Percentiles rank a stretch among this genome's conserved stretches.
phyloP scores from a whole-genome alignment of 1,140 invertebrate genomes.

The Listronotus bonariensis region DNA sequence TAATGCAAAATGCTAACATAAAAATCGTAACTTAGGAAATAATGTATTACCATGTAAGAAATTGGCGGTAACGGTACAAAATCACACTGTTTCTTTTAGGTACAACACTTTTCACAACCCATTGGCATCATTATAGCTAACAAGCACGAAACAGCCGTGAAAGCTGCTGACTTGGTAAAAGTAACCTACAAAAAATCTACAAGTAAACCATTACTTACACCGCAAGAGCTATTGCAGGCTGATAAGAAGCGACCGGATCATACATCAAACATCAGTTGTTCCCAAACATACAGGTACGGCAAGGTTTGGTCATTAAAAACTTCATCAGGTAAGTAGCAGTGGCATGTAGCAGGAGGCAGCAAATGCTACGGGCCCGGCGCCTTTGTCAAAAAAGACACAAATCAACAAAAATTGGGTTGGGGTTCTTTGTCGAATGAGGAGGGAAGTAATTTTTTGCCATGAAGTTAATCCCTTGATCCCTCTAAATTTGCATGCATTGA shows the following conservation, averaged over 20 bases:
- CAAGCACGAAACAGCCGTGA: slow-evolving; percentile 63
- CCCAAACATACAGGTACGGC: slow-evolving; percentile 20
- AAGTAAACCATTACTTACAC: slow-evolving; percentile 62
- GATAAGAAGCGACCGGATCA: slow-evolving; percentile 36
- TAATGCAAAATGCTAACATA: not conserved
- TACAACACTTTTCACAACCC: slow-evolving; percentile 68
- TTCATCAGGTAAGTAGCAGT: too few relatives aligned
- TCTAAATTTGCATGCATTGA: too few relatives aligned
- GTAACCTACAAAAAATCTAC: slow-evolving; percentile 63
- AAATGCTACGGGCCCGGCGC: too few relatives aligned
- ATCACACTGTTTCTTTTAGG: slow-evolving; percentile 4
- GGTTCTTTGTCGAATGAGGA: too few relatives aligned
- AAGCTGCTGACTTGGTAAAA: slow-evolving; percentile 68
- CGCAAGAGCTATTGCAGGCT: slow-evolving; percentile 61
- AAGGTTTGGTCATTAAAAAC: too few relatives aligned
- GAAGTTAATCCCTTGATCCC: too few relatives aligned
- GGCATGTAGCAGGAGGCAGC: too few relatives aligned
- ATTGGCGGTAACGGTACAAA: too few relatives aligned
- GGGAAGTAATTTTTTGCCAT: too few relatives aligned
- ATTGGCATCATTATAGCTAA: slow-evolving; percentile 73
- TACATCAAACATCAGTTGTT: slow-evolving; percentile 35
- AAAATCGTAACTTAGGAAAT: not conserved
- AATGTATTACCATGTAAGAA: slow-evolving; percentile 62
- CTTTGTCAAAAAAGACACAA: too few relatives aligned
- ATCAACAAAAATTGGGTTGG: too few relatives aligned